Base-by-base conservation (phyloP, 2,797 vertebrate genomes). In the Spheniscus humboldti region DNA sequence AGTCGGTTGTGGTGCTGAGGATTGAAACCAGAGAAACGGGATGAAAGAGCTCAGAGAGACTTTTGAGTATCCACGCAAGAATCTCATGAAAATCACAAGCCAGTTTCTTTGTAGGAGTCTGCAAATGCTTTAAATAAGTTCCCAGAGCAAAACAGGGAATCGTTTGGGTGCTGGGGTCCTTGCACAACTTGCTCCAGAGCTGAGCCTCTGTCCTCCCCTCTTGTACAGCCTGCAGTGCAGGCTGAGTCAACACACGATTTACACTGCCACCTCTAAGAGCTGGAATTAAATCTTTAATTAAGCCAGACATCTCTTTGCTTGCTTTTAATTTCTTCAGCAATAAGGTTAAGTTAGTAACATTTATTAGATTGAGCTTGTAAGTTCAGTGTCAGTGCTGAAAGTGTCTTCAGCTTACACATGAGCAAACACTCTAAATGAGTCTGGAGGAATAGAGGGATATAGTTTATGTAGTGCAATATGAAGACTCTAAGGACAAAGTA, bases 391-490 rank as follows among this genome's bases (percentile, higher is more conserved):
- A 56, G 63, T 87, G 31, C 55, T 72, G 91, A 82, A 83, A 91
- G 71, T 62, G 28, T 91, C 86, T 96, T 96, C 92, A 83, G 24
- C 66, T 96, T 68, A 72, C 66, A 63, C 77, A 91, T 96, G 95
- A 96, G 92, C 96, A 98, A 97, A 97, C 94, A 98, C 74, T 96
- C 81, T 23, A 96, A 94, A 97, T 97, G 95, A 98, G 91, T 88
- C 90, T 96, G 94, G 67, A 95, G 91, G 52, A 91, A 77, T 77
- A 80, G 74, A 23, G 62, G 35, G 87, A 56, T 60, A 47, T 92
- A 67, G 48, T 89, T 96, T 94, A 57, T 88, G 23, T 37, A 41
- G 80, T 60, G 62, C 86, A 86, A 16, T 95, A 84, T 90, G 96
- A 97, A 93, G 77, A 76, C 48, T 92, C 79, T 48, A 77, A 77